phyloP scores from a whole-genome alignment of 2,888 invertebrate genomes.

The Arctia plantaginis region DNA sequence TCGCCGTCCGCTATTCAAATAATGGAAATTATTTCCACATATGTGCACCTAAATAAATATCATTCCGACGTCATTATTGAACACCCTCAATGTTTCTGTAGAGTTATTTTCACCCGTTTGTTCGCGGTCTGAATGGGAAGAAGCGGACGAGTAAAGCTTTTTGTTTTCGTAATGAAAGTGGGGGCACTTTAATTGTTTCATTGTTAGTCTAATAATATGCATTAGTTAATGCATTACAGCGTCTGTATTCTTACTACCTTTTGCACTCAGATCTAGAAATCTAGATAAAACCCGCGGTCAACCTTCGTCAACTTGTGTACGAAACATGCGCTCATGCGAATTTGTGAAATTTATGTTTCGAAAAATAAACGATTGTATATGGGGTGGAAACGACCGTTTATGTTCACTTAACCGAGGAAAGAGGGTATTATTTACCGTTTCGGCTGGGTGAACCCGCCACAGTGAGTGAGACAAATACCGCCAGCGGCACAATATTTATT shows the following conservation, averaged over 20 bases:
- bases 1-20: slow-evolving; percentile 79
- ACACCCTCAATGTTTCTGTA: slow-evolving; percentile 72
- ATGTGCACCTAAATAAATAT: slow-evolving; percentile 86
- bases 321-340: slow-evolving; percentile 76
- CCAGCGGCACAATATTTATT: slow-evolving; percentile 83
- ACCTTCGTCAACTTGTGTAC: slow-evolving; percentile 62
- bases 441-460: slow-evolving; percentile 85
- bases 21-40: slow-evolving; percentile 86
- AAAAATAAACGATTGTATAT: slow-evolving; percentile 86
- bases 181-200: slow-evolving; percentile 32
- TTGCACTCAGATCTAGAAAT: slow-evolving; percentile 34
- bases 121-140: slow-evolving; percentile 69
- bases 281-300: slow-evolving; percentile 52
- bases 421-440: slow-evolving; percentile 87
- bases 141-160: slow-evolving; percentile 57
- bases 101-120: slow-evolving; percentile 80
- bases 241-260: slow-evolving; percentile 21
- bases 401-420: slow-evolving; percentile 87
- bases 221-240: slow-evolving; percentile 23
- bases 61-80: slow-evolving; percentile 82
- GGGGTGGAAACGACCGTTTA: slow-evolving; percentile 87
- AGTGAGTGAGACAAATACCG: slow-evolving; percentile 86
- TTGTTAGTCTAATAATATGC: slow-evolving; percentile 31
- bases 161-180: slow-evolving; percentile 40
- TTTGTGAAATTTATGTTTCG: slow-evolving; percentile 85